These are phyloP conservation scores for Hydra vulgaris DNA, from an alignment of 30 jellyfish, hydroid and myxozoan species.

Conservation along the genomic window DNA sequence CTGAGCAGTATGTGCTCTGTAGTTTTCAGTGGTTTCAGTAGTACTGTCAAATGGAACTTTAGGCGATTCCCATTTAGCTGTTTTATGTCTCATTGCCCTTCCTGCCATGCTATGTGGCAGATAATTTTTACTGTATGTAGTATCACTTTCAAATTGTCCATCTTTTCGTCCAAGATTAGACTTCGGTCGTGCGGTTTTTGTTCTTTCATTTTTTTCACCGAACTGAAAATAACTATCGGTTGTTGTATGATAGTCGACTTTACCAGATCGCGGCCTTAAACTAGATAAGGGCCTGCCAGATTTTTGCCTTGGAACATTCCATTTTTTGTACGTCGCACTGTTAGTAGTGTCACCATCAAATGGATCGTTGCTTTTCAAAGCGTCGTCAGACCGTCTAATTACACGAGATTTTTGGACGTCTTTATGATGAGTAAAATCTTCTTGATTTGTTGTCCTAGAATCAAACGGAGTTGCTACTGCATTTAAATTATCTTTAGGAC, in stretches of 20 bases:
- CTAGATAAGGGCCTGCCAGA: neutral
- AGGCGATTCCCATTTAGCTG: constrained; percentile 2
- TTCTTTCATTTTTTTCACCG: neutral
- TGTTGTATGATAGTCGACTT: neutral
- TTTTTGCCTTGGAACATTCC: neutral
- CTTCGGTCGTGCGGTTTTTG: neutral
- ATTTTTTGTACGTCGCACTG: neutral
- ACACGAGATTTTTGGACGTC: neutral
- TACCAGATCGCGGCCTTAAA: neutral
- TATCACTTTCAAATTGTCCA: neutral
- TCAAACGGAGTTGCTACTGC: neutral
- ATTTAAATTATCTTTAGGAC: neutral
- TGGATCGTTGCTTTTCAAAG: neutral
- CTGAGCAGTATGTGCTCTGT: neutral
- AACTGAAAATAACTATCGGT: neutral
- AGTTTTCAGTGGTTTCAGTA: neutral
- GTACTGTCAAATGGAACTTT: neutral
- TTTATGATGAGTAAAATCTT: neutral
- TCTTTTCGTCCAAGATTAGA: neutral
- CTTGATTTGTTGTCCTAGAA: neutral
- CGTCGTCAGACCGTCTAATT: neutral
- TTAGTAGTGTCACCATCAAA: constrained; percentile 2
- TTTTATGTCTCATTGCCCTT: neutral
- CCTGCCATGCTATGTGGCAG: neutral
- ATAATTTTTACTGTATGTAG: constrained; percentile 4